Evolutionary conservation across 2,888 invertebrate species (phyloP), one percentile per base, ranked within the genome.

Genomic region (Macrosoma leucophasiata): DNA sequence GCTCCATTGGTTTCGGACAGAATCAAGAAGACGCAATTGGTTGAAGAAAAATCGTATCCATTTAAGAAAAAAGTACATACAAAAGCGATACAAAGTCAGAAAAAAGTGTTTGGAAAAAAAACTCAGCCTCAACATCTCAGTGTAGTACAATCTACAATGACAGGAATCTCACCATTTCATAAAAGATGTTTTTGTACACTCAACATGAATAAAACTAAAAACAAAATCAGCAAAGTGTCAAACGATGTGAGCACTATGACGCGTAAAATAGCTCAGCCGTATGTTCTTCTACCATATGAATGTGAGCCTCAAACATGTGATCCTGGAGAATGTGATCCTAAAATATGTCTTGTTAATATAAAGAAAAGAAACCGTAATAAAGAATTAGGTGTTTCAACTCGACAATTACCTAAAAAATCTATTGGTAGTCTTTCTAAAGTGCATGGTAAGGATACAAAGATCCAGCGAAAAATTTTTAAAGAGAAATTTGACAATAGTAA

Each of bases 291-390:
- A 19, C 47, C 49, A 7, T 48, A 50, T 29, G 59, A 56, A 40
- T 59, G 56, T 46, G 55, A 58, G 44, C 56, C 61, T 23, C 43
- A 46, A n/a, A 32, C 53, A 21, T 62, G 60, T 41, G 25, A 50
- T 12, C 55, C 60, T 15, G 59, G 54, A 3, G 26, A 54, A 41
- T 57, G 58, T 41, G 43, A 59, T 34, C 60, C 56, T 6, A 43
- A 50, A 33, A 46, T 53, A 33, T 62, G 57, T 33, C 29, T 41
- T 13, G 46, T 56, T 34, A 43, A 46, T 20, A 52, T 48, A 23
- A 44, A 13, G 37, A 37, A 31, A 25, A 36, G 35, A 12, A 25
- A 20, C 8, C 22, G 24, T 3, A 32, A 18, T 13, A 32, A 27
- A 33, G 27, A 33, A 1, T 22, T 17, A 2, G 17, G 33, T 6